Evolutionary conservation across 2,888 invertebrate species (phyloP).

Genomic region (Abrostola tripartita): DNA sequence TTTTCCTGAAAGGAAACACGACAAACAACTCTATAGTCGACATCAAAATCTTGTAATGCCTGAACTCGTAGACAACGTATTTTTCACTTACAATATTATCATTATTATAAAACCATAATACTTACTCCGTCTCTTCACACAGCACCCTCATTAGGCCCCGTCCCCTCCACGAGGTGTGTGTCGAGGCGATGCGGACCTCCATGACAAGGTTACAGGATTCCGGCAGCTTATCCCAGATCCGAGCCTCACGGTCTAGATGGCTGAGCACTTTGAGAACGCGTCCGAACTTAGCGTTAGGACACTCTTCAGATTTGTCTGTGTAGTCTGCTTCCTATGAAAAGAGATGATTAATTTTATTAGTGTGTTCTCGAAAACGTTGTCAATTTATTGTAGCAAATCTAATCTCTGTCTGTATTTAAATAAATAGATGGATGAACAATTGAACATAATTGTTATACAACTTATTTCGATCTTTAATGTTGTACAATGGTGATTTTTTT

Average conservation of each 20-base stretch:
- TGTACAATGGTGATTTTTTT: too few species aligned
- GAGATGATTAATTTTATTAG: background rate
- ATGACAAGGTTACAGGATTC: slow-evolving; percentile 85
- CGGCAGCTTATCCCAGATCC: slow-evolving; percentile 88
- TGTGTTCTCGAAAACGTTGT: too few species aligned
- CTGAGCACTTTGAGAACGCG: slow-evolving; percentile 89
- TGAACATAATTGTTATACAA: too few species aligned
- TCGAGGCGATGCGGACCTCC: slow-evolving; percentile 90
- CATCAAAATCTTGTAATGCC: too few species aligned
- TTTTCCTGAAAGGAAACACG: too few species aligned
- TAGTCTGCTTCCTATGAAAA: slow-evolving; percentile 75
- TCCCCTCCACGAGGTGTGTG: slow-evolving; percentile 90
- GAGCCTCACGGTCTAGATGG: slow-evolving; percentile 87
- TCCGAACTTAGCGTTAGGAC: slow-evolving; percentile 89
- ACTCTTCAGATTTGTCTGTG: slow-evolving; percentile 85
- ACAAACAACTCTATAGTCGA: too few species aligned
- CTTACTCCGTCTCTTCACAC: slow-evolving; percentile 90
- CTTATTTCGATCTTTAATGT: too few species aligned
- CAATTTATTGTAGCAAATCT: too few species aligned
- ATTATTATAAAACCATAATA: slow-evolving; percentile 36
- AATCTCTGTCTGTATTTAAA: too few species aligned
- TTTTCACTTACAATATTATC: too few species aligned
- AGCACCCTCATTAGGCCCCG: slow-evolving; percentile 91
- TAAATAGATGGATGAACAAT: too few species aligned
- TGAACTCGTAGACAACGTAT: too few species aligned